phyloP scores from a whole-genome alignment of 2,797 vertebrate species.

The Tauraco hartlaubi region DNA sequence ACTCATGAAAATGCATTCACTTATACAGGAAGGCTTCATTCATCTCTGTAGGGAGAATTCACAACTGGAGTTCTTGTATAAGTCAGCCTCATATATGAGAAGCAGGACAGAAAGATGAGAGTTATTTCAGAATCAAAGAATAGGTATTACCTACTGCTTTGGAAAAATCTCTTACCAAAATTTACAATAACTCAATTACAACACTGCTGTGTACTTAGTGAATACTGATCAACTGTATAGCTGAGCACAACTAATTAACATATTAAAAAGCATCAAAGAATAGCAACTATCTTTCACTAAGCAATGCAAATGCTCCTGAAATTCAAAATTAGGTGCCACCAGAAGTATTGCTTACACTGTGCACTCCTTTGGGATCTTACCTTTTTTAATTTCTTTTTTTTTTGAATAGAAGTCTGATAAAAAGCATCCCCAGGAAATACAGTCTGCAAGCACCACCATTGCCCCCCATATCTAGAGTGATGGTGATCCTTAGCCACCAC shows the following conservation, averaged over 20 bases:
- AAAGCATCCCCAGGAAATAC: neutral
- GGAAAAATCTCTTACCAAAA: neutral
- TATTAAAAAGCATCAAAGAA: neutral
- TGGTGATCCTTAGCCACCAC: too few relatives aligned
- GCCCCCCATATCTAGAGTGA: too few relatives aligned
- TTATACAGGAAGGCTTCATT: neutral
- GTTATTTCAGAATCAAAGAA: neutral
- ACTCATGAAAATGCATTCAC: neutral
- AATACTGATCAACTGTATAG: neutral
- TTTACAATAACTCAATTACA: neutral
- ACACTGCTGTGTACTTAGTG: neutral
- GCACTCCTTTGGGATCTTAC: neutral
- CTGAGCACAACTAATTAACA: neutral
- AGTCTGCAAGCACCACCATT: neutral
- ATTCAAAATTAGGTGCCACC: neutral
- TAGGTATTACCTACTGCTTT: neutral
- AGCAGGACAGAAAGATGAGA: neutral
- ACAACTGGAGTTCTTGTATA: neutral
- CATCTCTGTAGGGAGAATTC: neutral
- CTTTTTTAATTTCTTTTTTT: neutral
- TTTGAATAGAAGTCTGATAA: neutral
- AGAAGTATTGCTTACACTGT: neutral
- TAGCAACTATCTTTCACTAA: neutral
- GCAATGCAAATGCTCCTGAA: neutral
- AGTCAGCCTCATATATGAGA: neutral